Conservation (phyloP, 2,113 vertebrate genomes). For the Platanista minor region DNA sequence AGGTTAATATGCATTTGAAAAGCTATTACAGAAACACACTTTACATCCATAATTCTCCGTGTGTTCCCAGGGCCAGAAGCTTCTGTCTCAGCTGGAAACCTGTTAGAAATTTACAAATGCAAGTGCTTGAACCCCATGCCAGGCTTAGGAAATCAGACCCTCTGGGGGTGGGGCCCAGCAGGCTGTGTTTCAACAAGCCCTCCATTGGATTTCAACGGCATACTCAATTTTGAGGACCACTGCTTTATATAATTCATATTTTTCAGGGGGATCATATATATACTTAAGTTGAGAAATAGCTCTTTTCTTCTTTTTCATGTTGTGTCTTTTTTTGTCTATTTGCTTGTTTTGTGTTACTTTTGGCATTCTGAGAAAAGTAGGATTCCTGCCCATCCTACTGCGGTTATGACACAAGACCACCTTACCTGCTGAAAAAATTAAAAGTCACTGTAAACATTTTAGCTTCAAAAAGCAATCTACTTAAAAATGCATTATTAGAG, state of each 20-base stretch:
- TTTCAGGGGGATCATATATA: background rate
- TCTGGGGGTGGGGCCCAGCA: background rate
- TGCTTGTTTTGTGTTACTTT: background rate
- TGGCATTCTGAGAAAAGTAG: background rate
- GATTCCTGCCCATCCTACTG: background rate
- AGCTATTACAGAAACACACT: background rate
- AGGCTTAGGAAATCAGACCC: background rate
- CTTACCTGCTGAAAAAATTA: background rate
- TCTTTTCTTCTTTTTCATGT: background rate
- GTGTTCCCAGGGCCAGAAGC: background rate
- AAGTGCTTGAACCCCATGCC: background rate
- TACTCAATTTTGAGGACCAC: background rate
- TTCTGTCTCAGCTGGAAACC: background rate
- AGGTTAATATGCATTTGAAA: constrained; percentile 4
- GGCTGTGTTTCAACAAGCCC: background rate
- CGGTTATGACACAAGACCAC: background rate
- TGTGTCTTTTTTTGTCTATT: background rate
- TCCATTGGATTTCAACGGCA: background rate
- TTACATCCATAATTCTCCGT: background rate
- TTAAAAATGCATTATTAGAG: background rate
- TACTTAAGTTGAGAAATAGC: background rate
- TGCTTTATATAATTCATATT: background rate
- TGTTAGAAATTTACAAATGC: background rate
- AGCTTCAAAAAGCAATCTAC: background rate
- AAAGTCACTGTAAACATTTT: background rate